Percentiles rank a stretch among this genome's conserved stretches.
Evolutionary conservation across 2,797 vertebrate genomes (phyloP).

Genomic region (Tragelaphus eurycerus): DNA sequence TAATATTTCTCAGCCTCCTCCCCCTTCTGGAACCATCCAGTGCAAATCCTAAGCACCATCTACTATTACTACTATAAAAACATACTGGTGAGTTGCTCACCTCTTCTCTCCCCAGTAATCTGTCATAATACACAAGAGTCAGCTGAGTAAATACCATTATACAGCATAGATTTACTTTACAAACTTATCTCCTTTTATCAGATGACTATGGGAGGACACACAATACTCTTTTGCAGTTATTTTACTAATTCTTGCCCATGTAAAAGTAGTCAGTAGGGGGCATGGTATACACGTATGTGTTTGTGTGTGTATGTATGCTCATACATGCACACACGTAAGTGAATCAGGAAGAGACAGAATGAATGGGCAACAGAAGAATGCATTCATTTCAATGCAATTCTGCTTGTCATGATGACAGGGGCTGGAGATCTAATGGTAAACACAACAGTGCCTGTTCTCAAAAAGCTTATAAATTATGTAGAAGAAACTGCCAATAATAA

Average conservation of each 20-base stretch:
- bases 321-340: not conserved
- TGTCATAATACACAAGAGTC: not conserved
- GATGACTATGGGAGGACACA: not conserved
- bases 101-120: not conserved
- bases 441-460: not conserved
- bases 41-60: not conserved
- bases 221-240: not conserved
- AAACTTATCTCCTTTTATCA: not conserved
- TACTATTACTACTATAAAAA: not conserved
- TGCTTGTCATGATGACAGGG: not conserved
- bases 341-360: not conserved
- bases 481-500: not conserved
- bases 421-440: not conserved
- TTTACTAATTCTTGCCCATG: not conserved
- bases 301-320: fast-evolving
- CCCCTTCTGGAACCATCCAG: not conserved
- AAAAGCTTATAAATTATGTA: not conserved
- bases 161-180: not conserved
- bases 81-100: not conserved
- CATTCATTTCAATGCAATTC: not conserved
- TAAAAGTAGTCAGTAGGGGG: not conserved
- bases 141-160: not conserved
- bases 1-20: not conserved
- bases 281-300: too few relatives aligned
- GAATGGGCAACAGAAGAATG: not conserved